Conservation (phyloP, 1,140 invertebrate species). For the Uloborus diversus region DNA sequence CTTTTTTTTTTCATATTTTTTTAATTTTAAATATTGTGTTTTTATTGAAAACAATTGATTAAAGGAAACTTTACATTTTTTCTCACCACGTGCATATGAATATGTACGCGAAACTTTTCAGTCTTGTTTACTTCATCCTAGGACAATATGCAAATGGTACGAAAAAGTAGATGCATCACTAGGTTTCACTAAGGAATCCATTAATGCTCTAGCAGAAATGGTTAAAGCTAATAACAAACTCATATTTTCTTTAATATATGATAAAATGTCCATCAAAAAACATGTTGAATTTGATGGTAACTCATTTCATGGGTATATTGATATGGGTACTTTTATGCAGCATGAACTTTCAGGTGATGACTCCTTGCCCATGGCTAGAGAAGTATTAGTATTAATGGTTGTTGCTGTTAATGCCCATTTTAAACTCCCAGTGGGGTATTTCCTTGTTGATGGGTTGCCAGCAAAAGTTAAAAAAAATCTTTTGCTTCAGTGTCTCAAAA, state of each 20-base stretch:
- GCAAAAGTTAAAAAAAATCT: background rate
- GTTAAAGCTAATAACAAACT: background rate
- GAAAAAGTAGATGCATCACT: background rate
- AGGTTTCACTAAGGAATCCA: conserved; percentile 18
- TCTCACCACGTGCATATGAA: background rate
- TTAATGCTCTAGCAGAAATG: background rate
- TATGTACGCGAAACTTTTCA: background rate
- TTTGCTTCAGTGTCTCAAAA: background rate
- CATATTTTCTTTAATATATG: conserved; percentile 61
- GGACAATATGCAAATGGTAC: conserved; percentile 59
- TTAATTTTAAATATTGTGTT: too few relatives aligned
- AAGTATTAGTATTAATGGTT: conserved; percentile 63
- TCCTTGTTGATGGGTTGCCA: background rate
- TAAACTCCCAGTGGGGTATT: conserved; percentile 55
- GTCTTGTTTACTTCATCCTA: background rate
- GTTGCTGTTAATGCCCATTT: conserved; percentile 61
- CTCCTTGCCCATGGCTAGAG: conserved; percentile 60
- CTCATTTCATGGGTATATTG: conserved; percentile 61
- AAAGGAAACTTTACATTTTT: conserved; percentile 17
- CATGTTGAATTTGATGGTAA: conserved; percentile 62
- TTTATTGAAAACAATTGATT: too few relatives aligned
- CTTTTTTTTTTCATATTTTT: too few relatives aligned
- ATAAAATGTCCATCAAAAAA: conserved; percentile 64
- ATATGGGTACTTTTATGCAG: conserved; percentile 62
- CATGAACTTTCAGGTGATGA: conserved; percentile 59